Evolutionary conservation across 2,113 vertebrate genomes (phyloP).

Genomic region (Monarcha castaneiventris): DNA sequence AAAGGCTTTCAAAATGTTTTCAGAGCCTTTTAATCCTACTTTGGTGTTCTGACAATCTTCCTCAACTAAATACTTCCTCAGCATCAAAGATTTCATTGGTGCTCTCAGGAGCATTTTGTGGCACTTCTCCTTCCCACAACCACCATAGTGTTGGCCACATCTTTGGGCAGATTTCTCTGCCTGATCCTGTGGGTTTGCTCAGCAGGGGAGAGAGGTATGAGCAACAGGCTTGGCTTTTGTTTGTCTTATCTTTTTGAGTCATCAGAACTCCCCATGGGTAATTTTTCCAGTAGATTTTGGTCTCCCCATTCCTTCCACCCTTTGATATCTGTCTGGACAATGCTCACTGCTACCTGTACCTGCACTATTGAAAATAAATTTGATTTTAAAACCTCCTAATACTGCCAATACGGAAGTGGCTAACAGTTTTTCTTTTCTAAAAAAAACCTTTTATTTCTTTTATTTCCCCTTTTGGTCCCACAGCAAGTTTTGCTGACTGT

Average conservation of each 20-base stretch:
- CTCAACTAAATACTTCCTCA: background rate
- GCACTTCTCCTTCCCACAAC: background rate
- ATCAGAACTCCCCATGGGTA: background rate
- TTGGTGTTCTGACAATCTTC: background rate
- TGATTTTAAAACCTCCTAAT: background rate
- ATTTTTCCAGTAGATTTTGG: background rate
- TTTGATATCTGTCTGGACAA: background rate
- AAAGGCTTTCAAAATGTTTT: conserved; percentile 9
- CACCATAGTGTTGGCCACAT: accelerated
- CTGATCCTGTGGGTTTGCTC: background rate
- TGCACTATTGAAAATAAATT: background rate
- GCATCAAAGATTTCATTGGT: background rate
- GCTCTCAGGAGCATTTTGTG: background rate
- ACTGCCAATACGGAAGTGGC: background rate
- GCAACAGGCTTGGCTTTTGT: background rate
- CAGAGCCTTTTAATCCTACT: background rate
- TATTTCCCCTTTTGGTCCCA: background rate
- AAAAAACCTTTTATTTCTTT: background rate
- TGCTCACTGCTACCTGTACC: background rate
- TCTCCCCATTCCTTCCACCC: background rate
- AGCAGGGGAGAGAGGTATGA: background rate
- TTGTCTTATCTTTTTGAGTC: background rate
- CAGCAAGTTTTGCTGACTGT: background rate
- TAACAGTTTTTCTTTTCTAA: background rate
- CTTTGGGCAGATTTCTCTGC: background rate